Conservation (phyloP, 2,797 vertebrate genomes). For the Myripristis murdjan region DNA sequence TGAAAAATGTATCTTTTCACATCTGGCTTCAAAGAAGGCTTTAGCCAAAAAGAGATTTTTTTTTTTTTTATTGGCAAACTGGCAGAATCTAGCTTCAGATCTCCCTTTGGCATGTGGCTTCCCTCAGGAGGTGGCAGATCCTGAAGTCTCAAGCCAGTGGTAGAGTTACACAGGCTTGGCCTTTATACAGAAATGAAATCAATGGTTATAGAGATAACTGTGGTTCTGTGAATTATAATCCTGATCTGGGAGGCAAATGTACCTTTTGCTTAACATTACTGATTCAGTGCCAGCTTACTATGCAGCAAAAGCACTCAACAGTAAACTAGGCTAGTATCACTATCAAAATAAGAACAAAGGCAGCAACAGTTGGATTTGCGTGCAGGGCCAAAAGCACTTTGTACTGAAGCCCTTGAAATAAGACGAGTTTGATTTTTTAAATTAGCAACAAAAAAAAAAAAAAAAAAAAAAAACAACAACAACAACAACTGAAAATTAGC, state of each 20-base stretch:
- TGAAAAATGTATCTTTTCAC: slow-evolving; percentile 29
- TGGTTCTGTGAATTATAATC: slow-evolving; percentile 15
- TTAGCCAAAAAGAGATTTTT: slow-evolving; percentile 7
- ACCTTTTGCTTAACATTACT: too few relatives aligned
- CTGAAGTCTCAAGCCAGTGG: neutral
- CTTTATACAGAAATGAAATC: slow-evolving; percentile 18
- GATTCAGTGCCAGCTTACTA: too few relatives aligned
- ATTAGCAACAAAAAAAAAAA: too few relatives aligned
- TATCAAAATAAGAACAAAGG: too few relatives aligned
- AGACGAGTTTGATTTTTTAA: too few relatives aligned
- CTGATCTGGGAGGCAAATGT: slow-evolving; percentile 1
- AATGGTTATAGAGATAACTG: neutral
- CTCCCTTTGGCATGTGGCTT: slow-evolving; percentile 12
- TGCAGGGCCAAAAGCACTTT: too few relatives aligned
- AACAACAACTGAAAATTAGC: too few relatives aligned
- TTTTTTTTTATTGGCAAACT: neutral
- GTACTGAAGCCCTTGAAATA: too few relatives aligned
- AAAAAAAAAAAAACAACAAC: too few relatives aligned
- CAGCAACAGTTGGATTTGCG: too few relatives aligned
- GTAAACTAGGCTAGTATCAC: too few relatives aligned
- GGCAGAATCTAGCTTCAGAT: slow-evolving; percentile 13
- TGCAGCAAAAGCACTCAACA: too few relatives aligned
- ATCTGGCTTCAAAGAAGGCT: slow-evolving; percentile 36
- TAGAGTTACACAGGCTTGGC: slow-evolving; percentile 9
- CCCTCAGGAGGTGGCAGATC: slow-evolving; percentile 8